Percentiles rank a stretch among this genome's conserved stretches.
phyloP scores from a whole-genome alignment of 2,797 vertebrate species.

The Phaenicophaeus curvirostris region DNA sequence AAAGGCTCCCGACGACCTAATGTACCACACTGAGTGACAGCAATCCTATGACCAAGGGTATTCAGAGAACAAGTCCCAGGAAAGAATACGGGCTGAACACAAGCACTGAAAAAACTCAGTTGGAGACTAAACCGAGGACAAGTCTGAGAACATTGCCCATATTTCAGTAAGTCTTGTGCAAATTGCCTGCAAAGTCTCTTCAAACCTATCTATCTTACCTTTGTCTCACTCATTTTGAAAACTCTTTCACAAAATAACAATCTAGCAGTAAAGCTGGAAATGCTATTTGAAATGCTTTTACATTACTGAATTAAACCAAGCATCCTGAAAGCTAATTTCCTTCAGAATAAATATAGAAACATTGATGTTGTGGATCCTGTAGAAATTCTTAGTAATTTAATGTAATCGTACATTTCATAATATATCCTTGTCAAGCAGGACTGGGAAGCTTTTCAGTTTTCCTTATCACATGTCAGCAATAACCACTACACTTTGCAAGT shows the following conservation, averaged over 20 bases:
- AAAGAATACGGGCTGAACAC: background rate
- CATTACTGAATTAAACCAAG: background rate
- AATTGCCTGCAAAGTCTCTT: background rate
- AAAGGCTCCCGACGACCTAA: background rate
- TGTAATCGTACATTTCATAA: slow-evolving; percentile 17
- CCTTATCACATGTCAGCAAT: slow-evolving; percentile 17
- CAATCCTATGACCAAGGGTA: background rate
- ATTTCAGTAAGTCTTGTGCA: background rate
- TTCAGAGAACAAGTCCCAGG: background rate
- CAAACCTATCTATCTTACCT: background rate
- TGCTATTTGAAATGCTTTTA: background rate
- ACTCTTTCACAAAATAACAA: background rate
- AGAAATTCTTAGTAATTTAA: slow-evolving; percentile 23
- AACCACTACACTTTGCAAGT: background rate
- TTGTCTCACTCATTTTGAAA: background rate
- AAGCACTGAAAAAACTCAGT: background rate
- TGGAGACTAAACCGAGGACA: background rate
- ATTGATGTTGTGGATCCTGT: background rate
- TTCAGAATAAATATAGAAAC: slow-evolving; percentile 11
- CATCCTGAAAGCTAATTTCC: background rate
- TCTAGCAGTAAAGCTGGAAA: background rate
- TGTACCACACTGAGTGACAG: background rate
- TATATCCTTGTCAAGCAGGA: slow-evolving; percentile 9
- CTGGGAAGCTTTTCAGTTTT: background rate
- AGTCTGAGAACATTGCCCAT: background rate